Conservation (phyloP, 2,888 invertebrate species). For the Lagria hirta region DNA sequence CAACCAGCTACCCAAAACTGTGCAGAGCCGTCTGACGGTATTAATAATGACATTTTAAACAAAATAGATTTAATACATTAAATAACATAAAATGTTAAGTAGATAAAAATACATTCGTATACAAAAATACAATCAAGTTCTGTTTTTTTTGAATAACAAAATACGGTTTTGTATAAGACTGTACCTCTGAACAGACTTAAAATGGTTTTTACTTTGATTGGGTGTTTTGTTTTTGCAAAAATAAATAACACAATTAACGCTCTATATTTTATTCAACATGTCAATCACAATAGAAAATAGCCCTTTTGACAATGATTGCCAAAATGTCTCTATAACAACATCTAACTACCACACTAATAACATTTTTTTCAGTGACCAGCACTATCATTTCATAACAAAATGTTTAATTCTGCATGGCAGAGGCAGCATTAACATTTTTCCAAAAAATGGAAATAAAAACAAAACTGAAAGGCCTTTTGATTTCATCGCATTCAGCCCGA, state of each 20-base stretch:
- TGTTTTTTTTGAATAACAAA: too few relatives aligned
- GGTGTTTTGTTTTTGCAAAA: too few relatives aligned
- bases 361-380: slow-evolving; percentile 19
- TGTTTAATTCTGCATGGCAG: slow-evolving; percentile 55
- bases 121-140: too few relatives aligned
- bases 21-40: too few relatives aligned
- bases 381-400: slow-evolving; percentile 34
- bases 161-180: too few relatives aligned
- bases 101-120: too few relatives aligned
- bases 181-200: too few relatives aligned
- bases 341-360: slow-evolving; percentile 9
- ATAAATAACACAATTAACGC: slow-evolving; percentile 2
- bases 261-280: slow-evolving; percentile 11
- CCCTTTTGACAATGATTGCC: slow-evolving; percentile 23
- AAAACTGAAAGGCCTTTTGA: slow-evolving; percentile 8
- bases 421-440: slow-evolving; percentile 53
- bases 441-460: slow-evolving; percentile 15
- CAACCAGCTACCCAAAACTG: too few relatives aligned
- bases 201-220: too few relatives aligned
- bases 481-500: slow-evolving; percentile 10
- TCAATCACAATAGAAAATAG: slow-evolving; percentile 16
- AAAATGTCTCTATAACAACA: slow-evolving; percentile 3
- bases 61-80: too few relatives aligned
- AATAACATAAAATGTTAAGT: too few relatives aligned
- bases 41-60: too few relatives aligned